Base-by-base conservation (phyloP, 2,797 vertebrate species). In the Dallia pectoralis region DNA sequence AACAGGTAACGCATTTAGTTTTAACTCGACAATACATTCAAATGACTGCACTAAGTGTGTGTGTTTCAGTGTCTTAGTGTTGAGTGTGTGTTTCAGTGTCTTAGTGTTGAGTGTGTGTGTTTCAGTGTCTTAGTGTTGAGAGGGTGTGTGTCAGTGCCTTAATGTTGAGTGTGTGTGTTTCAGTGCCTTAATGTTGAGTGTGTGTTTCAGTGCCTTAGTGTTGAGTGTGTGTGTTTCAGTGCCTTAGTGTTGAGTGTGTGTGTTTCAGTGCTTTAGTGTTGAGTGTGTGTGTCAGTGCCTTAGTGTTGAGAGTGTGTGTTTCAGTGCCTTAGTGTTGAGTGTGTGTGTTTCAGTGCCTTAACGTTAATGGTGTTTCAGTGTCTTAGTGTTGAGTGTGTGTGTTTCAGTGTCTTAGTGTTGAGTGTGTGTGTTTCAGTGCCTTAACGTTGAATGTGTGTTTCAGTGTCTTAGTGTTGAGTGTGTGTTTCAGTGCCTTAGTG, bases 191-290 rank as follows among this genome's bases (percentile, higher is more conserved):
- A 30, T 14, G n/a, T n/a, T n/a, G n/a, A n/a, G n/a, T n/a, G n/a
- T n/a, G n/a, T n/a, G n/a, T n/a, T n/a, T n/a, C 19, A 9, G 47
- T 67, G 47, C 47, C 53, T 71, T 4, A 70, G 5, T 77, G 48
- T 75, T 69, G 74, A 75, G n/a, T n/a, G 62, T 65, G 53, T 73
- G 44, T 47, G 49, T n/a, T n/a, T n/a, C n/a, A n/a, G n/a, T n/a
- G n/a, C n/a, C n/a, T n/a, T n/a, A n/a, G n/a, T n/a, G n/a, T n/a
- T 70, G 56, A 53, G 73, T 64, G 62, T 69, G 56, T 59, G 32
- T 56, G 62, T 77, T 70, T 40, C 77, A 99, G 97, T 99, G 70
- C 91, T 99, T n/a, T n/a, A n/a, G n/a, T 25, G 53, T 11, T 25
- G 14, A 22, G 4, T 49, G 5, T 70, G 27, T 79, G 11, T 67